A percentile compares a stretch with the other conserved stretches of the same genome.
Evolutionary conservation across 2,888 invertebrate species (phyloP).

Genomic region (Polymixis lichenea): DNA sequence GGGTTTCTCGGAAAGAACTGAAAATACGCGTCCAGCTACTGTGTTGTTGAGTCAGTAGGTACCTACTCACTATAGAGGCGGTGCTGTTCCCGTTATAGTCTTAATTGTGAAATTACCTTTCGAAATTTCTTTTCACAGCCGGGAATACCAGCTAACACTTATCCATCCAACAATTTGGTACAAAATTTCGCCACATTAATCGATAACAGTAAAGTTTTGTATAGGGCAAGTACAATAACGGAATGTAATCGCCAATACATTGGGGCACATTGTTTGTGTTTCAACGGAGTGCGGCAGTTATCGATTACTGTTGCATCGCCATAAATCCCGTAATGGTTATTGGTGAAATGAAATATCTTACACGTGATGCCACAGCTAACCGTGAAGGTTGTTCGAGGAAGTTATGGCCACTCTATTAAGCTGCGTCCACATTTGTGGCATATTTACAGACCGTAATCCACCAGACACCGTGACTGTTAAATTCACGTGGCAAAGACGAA

Average conservation of each 20-base stretch:
- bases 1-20: background rate
- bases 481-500: background rate
- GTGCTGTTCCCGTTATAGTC: background rate
- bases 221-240: conserved; percentile 44
- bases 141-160: background rate
- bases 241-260: conserved; percentile 49
- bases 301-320: conserved; percentile 75
- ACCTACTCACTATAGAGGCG: background rate
- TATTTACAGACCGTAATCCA: background rate
- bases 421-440: background rate
- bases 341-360: conserved; percentile 74
- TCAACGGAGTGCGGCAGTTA: conserved; percentile 65
- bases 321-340: conserved; percentile 78
- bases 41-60: background rate
- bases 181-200: background rate
- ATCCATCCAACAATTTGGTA: background rate
- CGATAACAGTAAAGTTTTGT: conserved; percentile 13
- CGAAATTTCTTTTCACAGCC: background rate
- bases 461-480: background rate
- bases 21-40: conserved; percentile 2
- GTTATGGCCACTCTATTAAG: conserved; percentile 36
- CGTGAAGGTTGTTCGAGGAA: conserved; percentile 61
- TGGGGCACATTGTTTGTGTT: conserved; percentile 59
- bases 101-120: background rate
- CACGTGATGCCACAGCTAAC: conserved; percentile 68